Conservation (phyloP, 2,797 vertebrate species). For the Alca torda region DNA sequence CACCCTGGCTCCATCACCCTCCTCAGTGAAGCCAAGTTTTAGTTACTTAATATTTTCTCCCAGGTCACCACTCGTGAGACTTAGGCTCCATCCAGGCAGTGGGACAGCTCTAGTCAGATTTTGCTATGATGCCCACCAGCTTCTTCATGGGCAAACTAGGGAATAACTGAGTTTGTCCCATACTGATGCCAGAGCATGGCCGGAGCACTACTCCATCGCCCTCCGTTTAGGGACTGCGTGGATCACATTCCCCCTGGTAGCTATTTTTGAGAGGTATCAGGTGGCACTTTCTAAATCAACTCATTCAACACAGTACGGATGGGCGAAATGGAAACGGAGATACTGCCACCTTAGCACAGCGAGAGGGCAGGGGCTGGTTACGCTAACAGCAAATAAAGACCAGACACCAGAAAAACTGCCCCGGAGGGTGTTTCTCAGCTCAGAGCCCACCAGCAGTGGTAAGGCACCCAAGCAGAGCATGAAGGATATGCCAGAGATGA, state of each 20-base stretch:
- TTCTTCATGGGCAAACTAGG: not conserved
- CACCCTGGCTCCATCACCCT: not conserved
- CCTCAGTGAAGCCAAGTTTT: not conserved
- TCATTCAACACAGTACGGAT: accelerated
- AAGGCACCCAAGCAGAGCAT: not conserved
- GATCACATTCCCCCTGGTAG: not conserved
- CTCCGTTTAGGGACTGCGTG: not conserved
- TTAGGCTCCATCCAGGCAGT: not conserved
- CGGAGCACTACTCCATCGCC: not conserved
- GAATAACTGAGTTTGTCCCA: not conserved
- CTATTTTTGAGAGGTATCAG: constrained; percentile 35
- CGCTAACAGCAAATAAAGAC: not conserved
- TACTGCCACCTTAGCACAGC: not conserved
- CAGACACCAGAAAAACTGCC: not conserved
- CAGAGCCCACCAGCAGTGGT: not conserved
- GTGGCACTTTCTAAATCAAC: constrained; percentile 9
- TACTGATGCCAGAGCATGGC: accelerated
- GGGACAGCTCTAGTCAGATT: not conserved
- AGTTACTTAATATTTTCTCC: not conserved
- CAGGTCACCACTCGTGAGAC: not conserved
- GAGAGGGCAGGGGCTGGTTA: not conserved
- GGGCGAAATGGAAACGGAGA: not conserved
- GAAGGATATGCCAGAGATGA: not conserved
- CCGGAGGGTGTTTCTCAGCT: not conserved
- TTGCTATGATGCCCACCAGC: not conserved